Percentiles rank a stretch among this genome's conserved stretches.
Conservation (phyloP, 2,113 vertebrate species). For the Melanostigma gelatinosum region DNA sequence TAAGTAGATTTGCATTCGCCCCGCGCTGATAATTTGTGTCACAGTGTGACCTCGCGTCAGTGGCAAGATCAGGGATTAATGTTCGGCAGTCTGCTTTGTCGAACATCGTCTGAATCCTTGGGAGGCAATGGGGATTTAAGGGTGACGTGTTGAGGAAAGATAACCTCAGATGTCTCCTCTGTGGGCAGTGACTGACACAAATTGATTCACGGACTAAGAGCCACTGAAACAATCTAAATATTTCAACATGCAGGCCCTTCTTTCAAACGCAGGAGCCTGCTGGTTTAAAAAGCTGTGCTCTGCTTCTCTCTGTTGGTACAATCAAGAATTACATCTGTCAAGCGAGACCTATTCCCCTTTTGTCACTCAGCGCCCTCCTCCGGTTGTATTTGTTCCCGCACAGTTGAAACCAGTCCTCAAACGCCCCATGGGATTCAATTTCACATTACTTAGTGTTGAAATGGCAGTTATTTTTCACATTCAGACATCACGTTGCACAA, state of each 20-base stretch:
- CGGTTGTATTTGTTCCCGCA: constrained; percentile 46
- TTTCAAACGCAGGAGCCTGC: no score
- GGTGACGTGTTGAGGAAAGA: constrained; percentile 7
- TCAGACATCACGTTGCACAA: not conserved
- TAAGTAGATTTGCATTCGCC: constrained; percentile 28
- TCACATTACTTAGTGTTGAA: not conserved
- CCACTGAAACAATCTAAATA: not conserved
- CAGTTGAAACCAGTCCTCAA: not conserved
- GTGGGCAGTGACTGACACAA: constrained; percentile 9
- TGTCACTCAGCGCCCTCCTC: constrained; percentile 58
- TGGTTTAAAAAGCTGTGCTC: constrained; percentile 39
- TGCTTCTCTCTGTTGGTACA: constrained; percentile 71
- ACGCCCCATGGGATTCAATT: not conserved
- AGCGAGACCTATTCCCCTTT: rapidly evolving
- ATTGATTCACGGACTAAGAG: constrained; percentile 22
- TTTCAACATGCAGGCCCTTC: not conserved
- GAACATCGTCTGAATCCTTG: constrained; percentile 25
- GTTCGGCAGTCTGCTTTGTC: constrained; percentile 9
- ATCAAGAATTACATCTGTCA: not conserved
- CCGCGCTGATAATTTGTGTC: constrained; percentile 18
- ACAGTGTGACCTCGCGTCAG: constrained; percentile 28
- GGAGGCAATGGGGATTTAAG: constrained; percentile 11
- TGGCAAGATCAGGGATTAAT: constrained; percentile 35
- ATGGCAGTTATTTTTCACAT: not conserved
- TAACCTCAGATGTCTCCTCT: constrained; percentile 15